Evolutionary conservation across 2,113 vertebrate genomes (phyloP).

Genomic region (Chamaetylas fuelleborni): DNA sequence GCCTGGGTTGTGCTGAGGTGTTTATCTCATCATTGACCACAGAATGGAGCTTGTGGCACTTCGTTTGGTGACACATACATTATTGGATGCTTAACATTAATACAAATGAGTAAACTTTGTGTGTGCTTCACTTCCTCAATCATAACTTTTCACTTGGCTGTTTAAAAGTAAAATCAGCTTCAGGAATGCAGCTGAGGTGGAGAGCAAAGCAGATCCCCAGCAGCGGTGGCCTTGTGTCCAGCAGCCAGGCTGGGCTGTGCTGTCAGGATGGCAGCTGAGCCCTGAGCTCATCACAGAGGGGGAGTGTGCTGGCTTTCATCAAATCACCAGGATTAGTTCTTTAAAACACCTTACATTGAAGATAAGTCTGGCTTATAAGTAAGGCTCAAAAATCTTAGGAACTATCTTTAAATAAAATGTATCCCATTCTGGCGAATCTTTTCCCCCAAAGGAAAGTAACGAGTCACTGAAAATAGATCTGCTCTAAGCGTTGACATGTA

Average conservation of each 20-base stretch:
- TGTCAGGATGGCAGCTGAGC: fast-evolving
- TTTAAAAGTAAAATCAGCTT: neutral
- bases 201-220: neutral
- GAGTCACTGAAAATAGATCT: neutral
- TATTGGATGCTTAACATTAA: neutral
- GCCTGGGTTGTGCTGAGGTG: neutral
- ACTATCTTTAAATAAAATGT: neutral
- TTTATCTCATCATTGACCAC: neutral
- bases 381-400: neutral
- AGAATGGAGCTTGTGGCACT: neutral
- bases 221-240: fast-evolving
- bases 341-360: neutral
- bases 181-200: neutral
- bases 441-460: neutral
- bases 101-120: neutral
- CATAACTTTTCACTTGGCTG: fast-evolving
- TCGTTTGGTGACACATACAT: fast-evolving
- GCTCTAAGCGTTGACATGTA: neutral
- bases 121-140: neutral
- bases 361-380: neutral
- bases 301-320: neutral
- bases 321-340: fast-evolving
- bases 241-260: neutral
- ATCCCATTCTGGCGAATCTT: neutral
- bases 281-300: neutral